Conservation (phyloP, 1,140 invertebrate genomes). For the Drosophila littoralis region DNA sequence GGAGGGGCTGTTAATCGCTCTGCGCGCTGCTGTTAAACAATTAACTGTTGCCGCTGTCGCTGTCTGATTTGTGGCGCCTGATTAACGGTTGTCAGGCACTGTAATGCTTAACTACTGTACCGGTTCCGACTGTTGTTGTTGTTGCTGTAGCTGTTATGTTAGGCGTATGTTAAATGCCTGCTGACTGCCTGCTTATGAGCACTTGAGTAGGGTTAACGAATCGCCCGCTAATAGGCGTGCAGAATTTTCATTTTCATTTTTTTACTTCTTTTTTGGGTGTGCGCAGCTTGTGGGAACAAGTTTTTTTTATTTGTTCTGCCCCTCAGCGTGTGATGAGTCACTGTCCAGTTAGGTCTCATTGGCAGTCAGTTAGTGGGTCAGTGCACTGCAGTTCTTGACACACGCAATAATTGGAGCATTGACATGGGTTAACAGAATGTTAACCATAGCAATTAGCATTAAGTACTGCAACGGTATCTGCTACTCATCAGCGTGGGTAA, state of each 20-base stretch:
- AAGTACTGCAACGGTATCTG: constrained; percentile 30
- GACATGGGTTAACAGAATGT: constrained; percentile 23
- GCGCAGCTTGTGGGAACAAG: constrained; percentile 50
- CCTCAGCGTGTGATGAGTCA: constrained; percentile 16
- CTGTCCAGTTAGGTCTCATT: constrained; percentile 4
- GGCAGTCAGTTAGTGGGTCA: constrained; percentile 57
- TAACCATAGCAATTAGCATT: constrained; percentile 25
- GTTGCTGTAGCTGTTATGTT: constrained; percentile 22
- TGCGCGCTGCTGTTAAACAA: constrained; percentile 36
- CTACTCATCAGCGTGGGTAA: neutral
- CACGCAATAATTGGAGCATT: constrained; percentile 12
- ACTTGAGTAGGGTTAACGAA: constrained; percentile 70
- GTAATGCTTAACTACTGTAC: constrained; percentile 48
- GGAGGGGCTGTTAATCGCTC: constrained; percentile 27
- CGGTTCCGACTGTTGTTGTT: neutral
- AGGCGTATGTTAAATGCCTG: constrained; percentile 35
- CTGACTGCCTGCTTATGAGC: constrained; percentile 31
- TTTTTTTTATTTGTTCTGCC: neutral
- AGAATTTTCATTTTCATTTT: constrained; percentile 33
- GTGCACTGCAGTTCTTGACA: constrained; percentile 32
- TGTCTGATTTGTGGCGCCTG: constrained; percentile 68
- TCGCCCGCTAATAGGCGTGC: constrained; percentile 53
- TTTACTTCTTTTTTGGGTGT: neutral
- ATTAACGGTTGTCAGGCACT: constrained; percentile 71
- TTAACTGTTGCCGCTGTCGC: constrained; percentile 25